Evolutionary conservation across 2,113 vertebrate genomes (phyloP), one percentile per base, ranked within the genome.

Genomic region (Thunnus thynnus): DNA sequence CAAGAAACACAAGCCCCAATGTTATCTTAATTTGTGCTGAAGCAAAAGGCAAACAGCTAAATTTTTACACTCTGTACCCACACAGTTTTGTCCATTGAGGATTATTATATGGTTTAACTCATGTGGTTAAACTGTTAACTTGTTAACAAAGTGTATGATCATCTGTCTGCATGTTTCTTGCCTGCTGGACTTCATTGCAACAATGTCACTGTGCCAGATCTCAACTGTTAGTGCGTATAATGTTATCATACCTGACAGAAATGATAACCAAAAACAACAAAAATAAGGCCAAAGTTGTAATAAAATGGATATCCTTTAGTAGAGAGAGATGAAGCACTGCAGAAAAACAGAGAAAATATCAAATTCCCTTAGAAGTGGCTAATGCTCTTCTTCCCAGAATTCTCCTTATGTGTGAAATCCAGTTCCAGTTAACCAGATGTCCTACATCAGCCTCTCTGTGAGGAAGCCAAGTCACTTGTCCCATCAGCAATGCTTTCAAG

Each of bases 391-490:
- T 74, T 67, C 76, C 61, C 46, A 50, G 36, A 84, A 71, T 79
- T 88, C 62, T 27, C 25, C 56, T 46, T 25, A 25, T 74, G 70
- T 27, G 30, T 54, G 72, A 52, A 84, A 89, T 91, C 78, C 86
- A 91, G 87, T 88, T 93, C 89, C 83, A 89, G 85, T 85, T 73
- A 83, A 82, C 63, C 93, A 94, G 92, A 92, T 94, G 92, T 93
- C 84, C 69, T 80, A 88, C 79, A 89, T 90, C 84, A 89, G 79
- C 67, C 56, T 52, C 79, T 76, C 76, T 47, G 68, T 27, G 77
- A 81, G 83, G 79, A 86, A 83, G 85, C 78, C 75, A 74, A 82
- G 72, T 81, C 78, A 82, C 82, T 86, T 74, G 88, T 87, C 85
- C 77, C 83, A 76, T 86, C 78, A 84, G 64, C 41, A 4, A 82